Evolutionary conservation across 1,140 invertebrate genomes (phyloP).

Genomic region (Gryllus bimaculatus): DNA sequence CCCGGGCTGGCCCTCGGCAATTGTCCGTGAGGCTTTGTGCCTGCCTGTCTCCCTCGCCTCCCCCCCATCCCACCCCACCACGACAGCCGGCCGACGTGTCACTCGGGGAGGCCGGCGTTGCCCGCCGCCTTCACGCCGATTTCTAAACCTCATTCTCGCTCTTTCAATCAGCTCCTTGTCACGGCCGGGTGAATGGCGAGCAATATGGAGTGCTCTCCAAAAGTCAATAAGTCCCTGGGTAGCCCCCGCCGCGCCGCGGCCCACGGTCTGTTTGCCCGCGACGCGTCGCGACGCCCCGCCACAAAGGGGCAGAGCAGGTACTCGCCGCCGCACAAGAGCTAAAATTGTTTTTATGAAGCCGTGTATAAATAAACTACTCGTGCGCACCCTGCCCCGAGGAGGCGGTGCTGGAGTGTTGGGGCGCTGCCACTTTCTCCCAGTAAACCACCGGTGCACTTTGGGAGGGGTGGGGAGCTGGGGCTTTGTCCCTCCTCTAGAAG

Average conservation of each 20-base stretch:
- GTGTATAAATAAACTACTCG: slow-evolving; percentile 5
- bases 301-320: neutral
- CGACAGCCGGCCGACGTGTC: neutral
- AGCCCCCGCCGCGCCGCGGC: too few species aligned
- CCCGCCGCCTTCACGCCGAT: neutral
- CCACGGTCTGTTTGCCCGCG: neutral
- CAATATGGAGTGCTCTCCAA: neutral
- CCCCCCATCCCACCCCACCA: too few species aligned
- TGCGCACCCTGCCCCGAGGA: neutral
- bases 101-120: too few species aligned
- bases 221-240: neutral
- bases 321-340: neutral
- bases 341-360: slow-evolving; percentile 5
- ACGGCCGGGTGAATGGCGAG: neutral
- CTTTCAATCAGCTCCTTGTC: neutral
- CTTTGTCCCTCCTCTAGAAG: too few species aligned
- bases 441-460: neutral
- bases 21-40: too few species aligned
- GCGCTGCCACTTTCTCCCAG: neutral
- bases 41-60: neutral
- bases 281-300: neutral
- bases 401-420: neutral
- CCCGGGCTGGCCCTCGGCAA: too few species aligned
- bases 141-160: neutral
- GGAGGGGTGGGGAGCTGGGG: too few species aligned